Evolutionary conservation across 2,888 invertebrate species (phyloP).

Genomic region (Eupithecia subumbrata): DNA sequence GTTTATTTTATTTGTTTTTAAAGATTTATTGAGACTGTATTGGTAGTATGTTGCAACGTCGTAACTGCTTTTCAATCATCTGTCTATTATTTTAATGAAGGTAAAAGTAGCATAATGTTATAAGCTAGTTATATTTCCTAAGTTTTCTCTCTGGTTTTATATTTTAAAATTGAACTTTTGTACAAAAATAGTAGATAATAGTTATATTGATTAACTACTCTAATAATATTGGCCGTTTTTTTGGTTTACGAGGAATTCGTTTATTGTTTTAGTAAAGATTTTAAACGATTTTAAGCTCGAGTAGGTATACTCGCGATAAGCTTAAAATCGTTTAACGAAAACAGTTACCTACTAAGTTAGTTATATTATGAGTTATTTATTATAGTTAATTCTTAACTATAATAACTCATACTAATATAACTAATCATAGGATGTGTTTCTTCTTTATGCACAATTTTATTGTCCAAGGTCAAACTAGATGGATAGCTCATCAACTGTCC

Average conservation of each 20-base stretch:
- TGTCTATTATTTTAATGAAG: conserved; percentile 5
- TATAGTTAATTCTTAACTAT: no score
- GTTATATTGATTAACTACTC: no score
- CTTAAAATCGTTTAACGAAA: neutral
- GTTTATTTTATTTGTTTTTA: conserved; percentile 27
- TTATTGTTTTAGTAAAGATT: neutral
- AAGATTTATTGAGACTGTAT: conserved; percentile 27
- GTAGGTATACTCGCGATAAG: neutral
- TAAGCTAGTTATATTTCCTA: neutral
- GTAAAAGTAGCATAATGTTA: neutral
- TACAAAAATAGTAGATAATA: no score
- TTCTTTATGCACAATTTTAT: neutral
- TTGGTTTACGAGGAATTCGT: neutral
- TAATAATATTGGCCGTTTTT: no score
- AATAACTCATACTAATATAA: no score
- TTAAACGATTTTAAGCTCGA: no score
- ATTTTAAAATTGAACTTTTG: neutral
- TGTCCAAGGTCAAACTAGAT: conserved; percentile 20
- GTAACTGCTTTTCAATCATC: conserved; percentile 17
- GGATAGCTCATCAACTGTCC: conserved; percentile 35
- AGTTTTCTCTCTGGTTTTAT: neutral
- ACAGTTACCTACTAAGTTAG: no score
- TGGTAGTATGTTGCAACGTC: conserved; percentile 9
- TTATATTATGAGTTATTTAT: no score
- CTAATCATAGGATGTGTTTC: neutral